These are phyloP conservation scores for Aphis gossypii DNA, from an alignment of 1,140 invertebrate species.

Conservation along the genomic window DNA sequence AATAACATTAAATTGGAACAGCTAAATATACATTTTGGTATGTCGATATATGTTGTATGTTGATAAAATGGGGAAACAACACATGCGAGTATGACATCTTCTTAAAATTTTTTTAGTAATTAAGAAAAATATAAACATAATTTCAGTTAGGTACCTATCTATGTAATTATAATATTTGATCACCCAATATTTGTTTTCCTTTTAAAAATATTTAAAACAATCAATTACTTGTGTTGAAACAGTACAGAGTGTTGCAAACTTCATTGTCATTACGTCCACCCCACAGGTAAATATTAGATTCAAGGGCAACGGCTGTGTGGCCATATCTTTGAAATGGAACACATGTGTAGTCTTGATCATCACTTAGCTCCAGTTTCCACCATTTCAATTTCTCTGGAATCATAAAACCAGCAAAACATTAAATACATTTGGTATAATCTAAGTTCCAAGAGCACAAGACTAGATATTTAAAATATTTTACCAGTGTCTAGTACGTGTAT, in stretches of 20 bases:
- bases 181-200: neutral
- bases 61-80: neutral
- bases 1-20: neutral
- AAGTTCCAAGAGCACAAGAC: neutral
- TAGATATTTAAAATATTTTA: slow-evolving; percentile 62
- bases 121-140: neutral
- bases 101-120: neutral
- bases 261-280: slow-evolving; percentile 87
- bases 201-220: neutral
- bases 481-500: slow-evolving; percentile 85
- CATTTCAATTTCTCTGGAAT: slow-evolving; percentile 46
- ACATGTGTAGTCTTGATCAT: slow-evolving; percentile 61
- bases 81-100: neutral
- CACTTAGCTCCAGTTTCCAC: slow-evolving; percentile 36
- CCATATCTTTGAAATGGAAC: slow-evolving; percentile 78
- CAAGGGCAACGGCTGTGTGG: slow-evolving; percentile 83
- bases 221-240: slow-evolving; percentile 75
- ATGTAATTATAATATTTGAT: neutral
- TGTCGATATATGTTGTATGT: neutral
- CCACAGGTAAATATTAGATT: slow-evolving; percentile 84
- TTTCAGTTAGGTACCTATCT: neutral
- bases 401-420: neutral
- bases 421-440: neutral
- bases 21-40: neutral
- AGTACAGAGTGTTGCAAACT: slow-evolving; percentile 80